Base-by-base conservation (phyloP, 2,797 vertebrate genomes). In the Labeo calbasu region DNA sequence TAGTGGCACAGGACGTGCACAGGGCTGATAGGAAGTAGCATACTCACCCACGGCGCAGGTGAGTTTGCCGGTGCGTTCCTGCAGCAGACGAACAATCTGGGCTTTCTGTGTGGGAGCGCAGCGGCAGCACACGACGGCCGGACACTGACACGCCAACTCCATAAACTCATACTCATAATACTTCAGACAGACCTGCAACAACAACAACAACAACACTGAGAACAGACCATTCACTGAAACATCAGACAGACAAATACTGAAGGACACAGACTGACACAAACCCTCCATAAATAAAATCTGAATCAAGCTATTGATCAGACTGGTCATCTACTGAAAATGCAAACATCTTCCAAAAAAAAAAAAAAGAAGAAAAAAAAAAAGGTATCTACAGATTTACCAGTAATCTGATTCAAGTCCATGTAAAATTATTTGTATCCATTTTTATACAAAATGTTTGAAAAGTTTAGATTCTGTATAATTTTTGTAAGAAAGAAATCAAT, bases 161-260 rank as follows among this genome's bases (percentile, higher is more conserved):
- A 99, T 99, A 92, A 99, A 99, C 92, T 99, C 98, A 0, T 96
- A 98, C 92, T 99, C 98, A 0, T 99, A 99, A 92, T 97, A 99
- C 89, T 98, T 99, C 85, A 99, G 94, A 88, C 97, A 98, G 9
- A 97, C 96, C 97, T 97, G 90, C 32, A 79, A 23, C 36, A 61
- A 66, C 61, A 50, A 86, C 57, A 28, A 28, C 28, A 82, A 76
- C 11, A 87, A 59, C 2, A 2, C 19, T 63, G 65, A 48, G 15
- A 36, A 21, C 55, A 55, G 48, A 15, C 66, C n/a, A 3, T 59
- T 13, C 53, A 48, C 25, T 43, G 3, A 73, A 25, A 17, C n/a
- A 43, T 57, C 59, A n/a, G 23, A 53, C 17, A 53, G 48, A 75
- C 48, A 21, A n/a, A 46, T 17, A 43, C 53, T n/a, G 53, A 5